phyloP scores from a whole-genome alignment of 2,113 vertebrate genomes.

The Balaenoptera acutorostrata region DNA sequence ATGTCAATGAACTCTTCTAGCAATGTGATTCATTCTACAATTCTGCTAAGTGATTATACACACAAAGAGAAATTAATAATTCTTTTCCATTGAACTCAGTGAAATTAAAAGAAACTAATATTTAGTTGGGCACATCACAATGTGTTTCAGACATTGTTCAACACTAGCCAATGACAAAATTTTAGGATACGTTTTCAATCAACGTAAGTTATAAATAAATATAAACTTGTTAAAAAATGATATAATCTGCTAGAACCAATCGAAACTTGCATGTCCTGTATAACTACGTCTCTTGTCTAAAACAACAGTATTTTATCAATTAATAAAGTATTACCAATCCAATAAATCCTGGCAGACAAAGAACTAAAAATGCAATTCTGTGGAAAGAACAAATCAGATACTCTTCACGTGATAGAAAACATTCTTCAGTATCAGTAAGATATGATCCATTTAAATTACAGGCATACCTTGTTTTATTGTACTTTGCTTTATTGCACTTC shows the following conservation, averaged over 20 bases:
- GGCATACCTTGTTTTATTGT: background rate
- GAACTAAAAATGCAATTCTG: background rate
- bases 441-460: background rate
- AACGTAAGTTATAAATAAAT: background rate
- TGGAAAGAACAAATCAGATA: constrained; percentile 21
- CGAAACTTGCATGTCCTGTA: background rate
- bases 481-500: background rate
- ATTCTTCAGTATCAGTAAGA: background rate
- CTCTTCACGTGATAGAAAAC: background rate
- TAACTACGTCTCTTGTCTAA: background rate
- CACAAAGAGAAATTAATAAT: background rate
- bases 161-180: background rate
- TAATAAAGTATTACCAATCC: background rate
- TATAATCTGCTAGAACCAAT: background rate
- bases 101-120: background rate
- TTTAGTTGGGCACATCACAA: background rate
- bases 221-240: background rate
- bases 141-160: background rate
- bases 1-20: background rate
- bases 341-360: background rate
- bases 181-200: background rate
- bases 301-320: background rate
- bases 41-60: background rate
- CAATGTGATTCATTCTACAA: background rate
- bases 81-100: background rate